Percentiles rank a stretch among this genome's conserved stretches.
phyloP scores from a whole-genome alignment of 2,888 invertebrate genomes.

The Linnaemya vulpina region DNA sequence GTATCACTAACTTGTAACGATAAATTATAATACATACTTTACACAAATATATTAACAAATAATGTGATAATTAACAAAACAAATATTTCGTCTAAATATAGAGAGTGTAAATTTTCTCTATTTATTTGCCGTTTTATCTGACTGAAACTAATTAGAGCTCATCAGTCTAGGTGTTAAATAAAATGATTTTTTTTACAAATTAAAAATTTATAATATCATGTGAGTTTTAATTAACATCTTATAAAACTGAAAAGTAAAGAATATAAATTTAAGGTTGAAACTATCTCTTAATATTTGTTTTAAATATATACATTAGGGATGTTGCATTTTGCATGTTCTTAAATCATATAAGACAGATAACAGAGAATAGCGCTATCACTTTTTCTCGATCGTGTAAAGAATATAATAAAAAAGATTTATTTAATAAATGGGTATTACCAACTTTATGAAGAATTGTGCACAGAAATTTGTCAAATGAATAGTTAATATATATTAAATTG shows the following conservation, averaged over 20 bases:
- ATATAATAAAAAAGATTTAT: too few species aligned
- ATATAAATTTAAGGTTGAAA: not conserved
- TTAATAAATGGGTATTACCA: too few species aligned
- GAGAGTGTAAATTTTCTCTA: not conserved
- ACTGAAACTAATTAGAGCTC: conserved; percentile 57
- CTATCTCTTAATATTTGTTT: not conserved
- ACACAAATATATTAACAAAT: conserved; percentile 20
- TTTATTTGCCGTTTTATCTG: conserved; percentile 28
- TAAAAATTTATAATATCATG: conserved; percentile 51
- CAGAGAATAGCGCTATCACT: too few species aligned
- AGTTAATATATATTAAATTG: too few species aligned
- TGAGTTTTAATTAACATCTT: conserved; percentile 46
- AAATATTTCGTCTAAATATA: conserved; percentile 54
- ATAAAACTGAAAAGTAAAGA: not conserved
- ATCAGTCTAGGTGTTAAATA: conserved; percentile 42
- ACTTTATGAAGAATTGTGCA: too few species aligned
- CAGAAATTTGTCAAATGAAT: too few species aligned
- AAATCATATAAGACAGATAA: too few species aligned
- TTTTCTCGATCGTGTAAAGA: too few species aligned
- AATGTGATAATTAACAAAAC: conserved; percentile 55
- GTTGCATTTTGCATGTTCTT: too few species aligned
- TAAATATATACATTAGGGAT: not conserved
- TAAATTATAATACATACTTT: conserved; percentile 27
- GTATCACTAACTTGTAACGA: conserved; percentile 23
- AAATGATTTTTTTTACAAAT: conserved; percentile 40